Base-by-base conservation (phyloP, 2,797 vertebrate genomes). In the Knipowitschia caucasica region DNA sequence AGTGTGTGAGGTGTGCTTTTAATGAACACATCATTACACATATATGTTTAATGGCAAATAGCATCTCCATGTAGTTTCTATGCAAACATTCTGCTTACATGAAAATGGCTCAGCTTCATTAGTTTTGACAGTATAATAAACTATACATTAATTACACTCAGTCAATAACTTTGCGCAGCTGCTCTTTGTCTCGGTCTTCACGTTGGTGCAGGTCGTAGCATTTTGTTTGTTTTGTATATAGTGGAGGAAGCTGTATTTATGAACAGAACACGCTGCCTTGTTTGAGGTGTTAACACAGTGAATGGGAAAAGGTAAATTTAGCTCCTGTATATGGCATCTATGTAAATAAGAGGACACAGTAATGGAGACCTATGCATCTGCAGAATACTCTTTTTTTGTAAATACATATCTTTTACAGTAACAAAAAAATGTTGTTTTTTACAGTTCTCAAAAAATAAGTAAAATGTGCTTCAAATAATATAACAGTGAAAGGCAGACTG, bases 211-310 rank as follows among this genome's bases (percentile, higher is more conserved):
- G n/a, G 43, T 45, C 4, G 8, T 17, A 6, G 12, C 50, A 7
- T 45, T 11, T n/a, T 26, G 26, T 21, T 20, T 40, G 47, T 33
- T 45, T 20, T 18, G 14, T 31, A 35, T 40, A 2, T 36, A 40
- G 35, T 30, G 5, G 39, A 26, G 29, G 38, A 34, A 35, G 36
- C 18, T 21, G 26, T 58, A 15, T 43, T 54, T 51, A 43, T 45
- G 39, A 58, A 12, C 43, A 42, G 20, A 14, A 31, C 1, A 20
- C 17, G 17, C 20, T 31, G 29, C 33, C 17, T 33, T 31, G 46
- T 33, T 31, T 49, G 29, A 23, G 11, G 10, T 12, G 18, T 49
- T 11, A 27, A 23, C 10, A 30, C 26, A 20, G 4, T 5, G 4
- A 3, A 29, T 2, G 11, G 7, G 9, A 7, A 50, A 15, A 39